These are phyloP conservation scores for Druon quercuslanigerum DNA, from an alignment of 1,140 invertebrate species.

Conservation along the genomic window DNA sequence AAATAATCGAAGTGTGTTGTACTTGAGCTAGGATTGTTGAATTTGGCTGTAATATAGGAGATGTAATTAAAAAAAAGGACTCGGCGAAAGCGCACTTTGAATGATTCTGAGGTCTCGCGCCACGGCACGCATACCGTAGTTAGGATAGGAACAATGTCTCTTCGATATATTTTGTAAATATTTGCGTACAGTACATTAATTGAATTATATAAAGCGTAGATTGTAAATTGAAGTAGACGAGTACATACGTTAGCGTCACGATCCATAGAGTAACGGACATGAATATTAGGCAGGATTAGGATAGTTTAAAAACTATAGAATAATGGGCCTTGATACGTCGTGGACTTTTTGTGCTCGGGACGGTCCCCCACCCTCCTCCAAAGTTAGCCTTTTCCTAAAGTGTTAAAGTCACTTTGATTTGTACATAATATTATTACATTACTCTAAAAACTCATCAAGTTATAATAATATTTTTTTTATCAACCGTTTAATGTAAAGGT, in stretches of 20 bases:
- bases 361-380: conserved; percentile 60
- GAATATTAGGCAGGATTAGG: conserved; percentile 63
- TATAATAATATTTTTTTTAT: conserved; percentile 60
- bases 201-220: conserved; percentile 55
- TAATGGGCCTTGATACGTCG: conserved; percentile 63
- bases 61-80: conserved; percentile 63
- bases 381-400: conserved; percentile 65
- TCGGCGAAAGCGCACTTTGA: conserved; percentile 62
- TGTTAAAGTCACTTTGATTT: conserved; percentile 66
- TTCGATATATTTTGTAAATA: conserved; percentile 73
- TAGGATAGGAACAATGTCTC: conserved; percentile 69
- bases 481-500: conserved; percentile 56
- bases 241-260: conserved; percentile 55
- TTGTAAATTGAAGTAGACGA: conserved; percentile 37
- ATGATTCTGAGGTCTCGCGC: conserved; percentile 63
- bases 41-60: conserved; percentile 73
- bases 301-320: conserved; percentile 57
- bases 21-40: conserved; percentile 72
- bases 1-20: conserved; percentile 54
- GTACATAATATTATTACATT: conserved; percentile 67
- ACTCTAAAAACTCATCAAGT: conserved; percentile 61
- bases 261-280: conserved; percentile 50
- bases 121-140: conserved; percentile 70
- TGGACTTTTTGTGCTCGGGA: conserved; percentile 64
- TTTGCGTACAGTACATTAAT: conserved; percentile 57